A percentile compares a stretch with the other conserved stretches of the same genome.
These are phyloP conservation scores for Thalassarche chlororhynchos DNA, from an alignment of 2,113 vertebrate species.

Conservation along the genomic window DNA sequence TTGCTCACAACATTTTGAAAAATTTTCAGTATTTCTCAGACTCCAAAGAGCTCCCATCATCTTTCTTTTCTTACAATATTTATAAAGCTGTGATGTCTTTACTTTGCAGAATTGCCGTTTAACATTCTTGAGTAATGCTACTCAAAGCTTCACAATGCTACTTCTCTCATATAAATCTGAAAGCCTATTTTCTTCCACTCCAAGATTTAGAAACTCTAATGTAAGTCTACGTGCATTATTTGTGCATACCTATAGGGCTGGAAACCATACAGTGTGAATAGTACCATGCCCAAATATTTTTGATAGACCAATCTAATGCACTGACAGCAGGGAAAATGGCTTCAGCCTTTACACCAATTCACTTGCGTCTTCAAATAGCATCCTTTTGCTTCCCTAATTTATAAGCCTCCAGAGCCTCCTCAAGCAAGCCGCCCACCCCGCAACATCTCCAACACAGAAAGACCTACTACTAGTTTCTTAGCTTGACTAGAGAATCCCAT, in stretches of 20 bases:
- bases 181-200: not conserved
- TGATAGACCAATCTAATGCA: not conserved
- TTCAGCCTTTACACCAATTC: not conserved
- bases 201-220: not conserved
- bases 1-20: conserved; percentile 25
- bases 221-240: not conserved
- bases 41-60: conserved; percentile 13
- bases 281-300: not conserved
- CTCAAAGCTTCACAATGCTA: not conserved
- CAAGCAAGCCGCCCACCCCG: not conserved
- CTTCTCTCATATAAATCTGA: not conserved
- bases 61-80: conserved; percentile 43
- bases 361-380: not conserved
- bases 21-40: conserved; percentile 23
- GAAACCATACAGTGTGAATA: not conserved
- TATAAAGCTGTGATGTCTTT: conserved; percentile 30
- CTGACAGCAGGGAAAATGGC: not conserved
- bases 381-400: not conserved
- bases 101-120: conserved; percentile 9
- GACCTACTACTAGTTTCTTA: not conserved
- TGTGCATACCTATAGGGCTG: not conserved
- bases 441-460: not conserved
- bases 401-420: not conserved
- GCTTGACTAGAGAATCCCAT: not conserved
- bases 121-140: not conserved